These are phyloP conservation scores for Kryphioiulus occultus DNA, from an alignment of 2,888 invertebrate genomes.

Conservation along the genomic window DNA sequence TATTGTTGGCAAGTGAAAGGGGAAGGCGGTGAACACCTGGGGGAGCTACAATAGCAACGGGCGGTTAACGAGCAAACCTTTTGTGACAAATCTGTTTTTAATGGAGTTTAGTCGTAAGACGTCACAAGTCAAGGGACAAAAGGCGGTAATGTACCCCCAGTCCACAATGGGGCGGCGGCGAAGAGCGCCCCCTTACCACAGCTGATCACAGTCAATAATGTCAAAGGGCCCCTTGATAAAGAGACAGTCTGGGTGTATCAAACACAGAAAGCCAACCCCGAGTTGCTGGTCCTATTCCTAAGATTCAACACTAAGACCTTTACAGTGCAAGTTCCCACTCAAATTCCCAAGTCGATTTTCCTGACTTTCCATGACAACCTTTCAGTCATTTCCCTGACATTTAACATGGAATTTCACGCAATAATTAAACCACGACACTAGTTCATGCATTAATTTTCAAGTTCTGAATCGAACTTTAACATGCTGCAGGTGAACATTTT, in stretches of 20 bases:
- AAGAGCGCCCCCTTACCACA: background rate
- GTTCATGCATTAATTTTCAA: too few relatives aligned
- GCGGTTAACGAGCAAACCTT: constrained; percentile 46
- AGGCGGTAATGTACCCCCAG: background rate
- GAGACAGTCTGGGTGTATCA: background rate
- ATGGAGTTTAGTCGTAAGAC: constrained; percentile 45
- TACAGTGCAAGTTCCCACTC: too few relatives aligned
- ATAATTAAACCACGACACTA: too few relatives aligned
- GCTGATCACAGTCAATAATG: constrained; percentile 9
- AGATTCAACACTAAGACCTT: too few relatives aligned
- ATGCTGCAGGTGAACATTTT: too few relatives aligned
- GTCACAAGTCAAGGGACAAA: constrained; percentile 8
- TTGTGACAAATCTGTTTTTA: constrained; percentile 50
- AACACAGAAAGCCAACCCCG: background rate
- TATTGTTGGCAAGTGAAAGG: background rate
- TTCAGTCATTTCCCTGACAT: too few relatives aligned
- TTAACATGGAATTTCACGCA: too few relatives aligned
- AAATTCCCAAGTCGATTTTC: too few relatives aligned
- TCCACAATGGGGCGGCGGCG: background rate
- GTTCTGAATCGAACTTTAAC: too few relatives aligned
- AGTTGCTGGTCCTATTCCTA: background rate
- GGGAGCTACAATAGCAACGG: constrained; percentile 42
- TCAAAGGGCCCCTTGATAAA: background rate
- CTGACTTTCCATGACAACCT: too few relatives aligned
- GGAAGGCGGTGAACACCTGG: background rate